Percentiles rank a stretch among this genome's conserved stretches.
Evolutionary conservation across 2,113 vertebrate genomes (phyloP).

Genomic region (Formicarius rufipectus): DNA sequence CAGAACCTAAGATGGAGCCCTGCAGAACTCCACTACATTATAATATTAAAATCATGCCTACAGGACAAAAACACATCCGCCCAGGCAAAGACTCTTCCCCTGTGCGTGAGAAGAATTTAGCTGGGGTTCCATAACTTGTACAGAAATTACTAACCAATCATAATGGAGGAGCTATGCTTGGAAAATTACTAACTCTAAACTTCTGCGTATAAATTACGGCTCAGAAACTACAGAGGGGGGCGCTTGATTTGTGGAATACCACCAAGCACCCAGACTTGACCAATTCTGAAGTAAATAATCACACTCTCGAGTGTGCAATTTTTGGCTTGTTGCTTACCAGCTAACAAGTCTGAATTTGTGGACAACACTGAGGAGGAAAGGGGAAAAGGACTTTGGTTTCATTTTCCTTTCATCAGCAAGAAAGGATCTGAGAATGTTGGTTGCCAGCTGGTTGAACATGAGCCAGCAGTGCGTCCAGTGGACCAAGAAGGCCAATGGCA

Average conservation of each 20-base stretch:
- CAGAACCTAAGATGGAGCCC: neutral
- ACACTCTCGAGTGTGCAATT: neutral
- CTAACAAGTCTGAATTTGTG: neutral
- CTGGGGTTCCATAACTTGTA: neutral
- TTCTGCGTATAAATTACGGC: neutral
- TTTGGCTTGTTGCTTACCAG: neutral
- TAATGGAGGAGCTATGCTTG: neutral
- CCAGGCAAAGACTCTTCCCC: neutral
- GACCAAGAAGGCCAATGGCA: neutral
- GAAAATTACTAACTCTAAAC: neutral
- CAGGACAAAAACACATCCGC: neutral
- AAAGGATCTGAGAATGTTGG: neutral
- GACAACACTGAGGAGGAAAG: neutral
- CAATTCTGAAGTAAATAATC: neutral
- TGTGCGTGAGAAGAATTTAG: neutral
- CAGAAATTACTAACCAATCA: neutral
- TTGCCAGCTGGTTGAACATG: neutral
- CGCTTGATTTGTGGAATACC: neutral
- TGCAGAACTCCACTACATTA: neutral
- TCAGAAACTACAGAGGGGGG: rapidly evolving
- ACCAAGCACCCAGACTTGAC: neutral
- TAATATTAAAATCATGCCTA: neutral
- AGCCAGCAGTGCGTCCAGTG: neutral
- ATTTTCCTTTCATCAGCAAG: neutral
- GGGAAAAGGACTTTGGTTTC: neutral